Evolutionary conservation across 2,888 invertebrate genomes (phyloP), one percentile per base, ranked within the genome.

Genomic region (Drosophila fulvimacula): DNA sequence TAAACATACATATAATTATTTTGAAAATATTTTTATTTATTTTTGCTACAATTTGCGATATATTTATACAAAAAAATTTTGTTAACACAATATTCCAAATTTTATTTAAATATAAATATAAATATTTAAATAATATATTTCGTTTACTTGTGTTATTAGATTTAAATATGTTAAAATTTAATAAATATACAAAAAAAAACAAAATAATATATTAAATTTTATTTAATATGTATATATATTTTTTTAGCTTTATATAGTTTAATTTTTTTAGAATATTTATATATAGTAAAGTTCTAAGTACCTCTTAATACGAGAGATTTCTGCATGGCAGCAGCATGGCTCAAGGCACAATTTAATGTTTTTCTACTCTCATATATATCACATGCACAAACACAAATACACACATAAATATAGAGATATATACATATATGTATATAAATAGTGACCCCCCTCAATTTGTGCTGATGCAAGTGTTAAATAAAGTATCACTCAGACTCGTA

Each of bases 401-500:
- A 11, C 19, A 10, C 21, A 56, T 1, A 48, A 4, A 21, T 6
- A 36, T 4, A 10, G 2, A 11, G 0, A n/a, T 3, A 32, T 15
- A n/a, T 17, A 24, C 11, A 11, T 11, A 27, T 38, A 32, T 36
- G 10, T 5, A 15, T n/a, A 34, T 6, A 9, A 9, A 24, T 5
- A 27, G 11, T 13, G 7, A 24, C 24, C n/a, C 27, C 19, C 38
- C 30, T 42, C 55, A 3, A 27, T 27, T 72, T 62, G 32, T 46
- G 44, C 46, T 64, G 55, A 21, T 70, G 65, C 63, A 82, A 71
- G 70, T 80, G 78, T 76, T 78, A 77, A 79, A 82, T 72, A 80
- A 82, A 75, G 60, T 72, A 77, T 82, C 65, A 48, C 55, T 64
- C 52, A 51, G 65, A 69, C 49, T 69, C 61, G 57, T 68, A 61